Evolutionary conservation across 2,113 vertebrate genomes (phyloP).

Genomic region (Rhea americana): DNA sequence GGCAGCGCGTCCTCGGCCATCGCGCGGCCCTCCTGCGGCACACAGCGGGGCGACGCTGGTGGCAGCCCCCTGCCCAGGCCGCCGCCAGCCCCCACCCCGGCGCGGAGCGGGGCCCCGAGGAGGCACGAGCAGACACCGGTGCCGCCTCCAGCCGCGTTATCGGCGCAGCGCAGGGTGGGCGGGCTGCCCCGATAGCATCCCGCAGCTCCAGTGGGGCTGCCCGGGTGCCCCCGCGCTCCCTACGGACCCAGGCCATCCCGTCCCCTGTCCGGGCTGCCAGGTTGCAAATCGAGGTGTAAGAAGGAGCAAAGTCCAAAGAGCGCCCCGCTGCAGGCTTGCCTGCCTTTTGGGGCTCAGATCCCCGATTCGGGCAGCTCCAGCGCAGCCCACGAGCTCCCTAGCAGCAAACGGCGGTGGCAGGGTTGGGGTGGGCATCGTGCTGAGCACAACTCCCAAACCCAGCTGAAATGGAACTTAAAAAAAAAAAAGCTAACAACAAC

Average conservation of each 20-base stretch:
- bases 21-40: conserved; percentile 69
- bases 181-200: conserved; percentile 24
- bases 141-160: background rate
- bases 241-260: too few species aligned
- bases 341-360: too few species aligned
- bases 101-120: rapidly evolving
- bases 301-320: background rate
- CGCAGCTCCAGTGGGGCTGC: background rate
- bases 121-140: too few species aligned
- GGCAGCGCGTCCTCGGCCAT: conserved; percentile 80
- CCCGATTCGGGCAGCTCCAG: too few species aligned
- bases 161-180: background rate
- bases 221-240: background rate
- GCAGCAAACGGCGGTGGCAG: too few species aligned
- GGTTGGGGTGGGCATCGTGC: too few species aligned
- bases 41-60: rapidly evolving
- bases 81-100: background rate
- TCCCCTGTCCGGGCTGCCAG: background rate
- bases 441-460: too few species aligned
- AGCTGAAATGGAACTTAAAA: too few species aligned
- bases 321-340: rapidly evolving
- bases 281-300: background rate
- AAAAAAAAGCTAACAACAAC: too few species aligned
- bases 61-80: too few species aligned
- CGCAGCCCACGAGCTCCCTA: too few species aligned